These are phyloP conservation scores for Adelosebastes latens DNA, from an alignment of 2,797 vertebrate species.

Conservation along the genomic window DNA sequence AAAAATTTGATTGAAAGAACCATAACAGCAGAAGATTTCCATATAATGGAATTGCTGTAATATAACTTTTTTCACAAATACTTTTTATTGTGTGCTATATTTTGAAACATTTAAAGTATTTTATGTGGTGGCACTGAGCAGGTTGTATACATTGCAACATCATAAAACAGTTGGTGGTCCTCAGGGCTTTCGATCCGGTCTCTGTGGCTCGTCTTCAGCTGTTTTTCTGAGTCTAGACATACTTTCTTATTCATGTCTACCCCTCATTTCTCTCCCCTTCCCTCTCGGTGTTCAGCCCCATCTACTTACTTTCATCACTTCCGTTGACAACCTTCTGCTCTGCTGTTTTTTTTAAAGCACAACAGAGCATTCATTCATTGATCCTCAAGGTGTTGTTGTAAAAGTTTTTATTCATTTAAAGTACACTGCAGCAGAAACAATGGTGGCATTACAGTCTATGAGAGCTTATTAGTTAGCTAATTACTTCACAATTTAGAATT, in stretches of 20 bases:
- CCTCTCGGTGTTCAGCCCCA: not conserved
- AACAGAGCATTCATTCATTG: not conserved
- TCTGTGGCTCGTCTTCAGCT: conserved; percentile 38
- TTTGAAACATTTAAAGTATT: conserved; percentile 6
- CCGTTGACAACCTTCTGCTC: conserved; percentile 27
- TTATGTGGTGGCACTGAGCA: conserved; percentile 4
- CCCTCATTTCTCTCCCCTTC: not conserved
- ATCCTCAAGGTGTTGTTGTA: not conserved
- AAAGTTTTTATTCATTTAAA: conserved; percentile 11
- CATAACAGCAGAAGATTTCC: not conserved
- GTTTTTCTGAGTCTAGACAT: conserved; percentile 30
- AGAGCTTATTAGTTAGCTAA: not conserved
- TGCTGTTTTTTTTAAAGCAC: conserved; percentile 23
- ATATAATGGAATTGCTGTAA: not conserved
- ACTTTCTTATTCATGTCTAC: conserved; percentile 16
- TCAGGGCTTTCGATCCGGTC: not conserved
- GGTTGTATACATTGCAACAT: conserved; percentile 19
- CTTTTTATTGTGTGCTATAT: not conserved
- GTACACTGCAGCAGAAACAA: not conserved
- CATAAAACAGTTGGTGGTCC: conserved; percentile 30
- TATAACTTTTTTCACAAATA: not conserved
- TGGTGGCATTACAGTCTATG: not conserved
- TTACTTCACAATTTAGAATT: not conserved
- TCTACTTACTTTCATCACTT: conserved; percentile 33
- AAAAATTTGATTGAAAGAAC: not conserved